Evolutionary conservation across 2,113 vertebrate genomes (phyloP).

Genomic region (Corynorhinus townsendii): DNA sequence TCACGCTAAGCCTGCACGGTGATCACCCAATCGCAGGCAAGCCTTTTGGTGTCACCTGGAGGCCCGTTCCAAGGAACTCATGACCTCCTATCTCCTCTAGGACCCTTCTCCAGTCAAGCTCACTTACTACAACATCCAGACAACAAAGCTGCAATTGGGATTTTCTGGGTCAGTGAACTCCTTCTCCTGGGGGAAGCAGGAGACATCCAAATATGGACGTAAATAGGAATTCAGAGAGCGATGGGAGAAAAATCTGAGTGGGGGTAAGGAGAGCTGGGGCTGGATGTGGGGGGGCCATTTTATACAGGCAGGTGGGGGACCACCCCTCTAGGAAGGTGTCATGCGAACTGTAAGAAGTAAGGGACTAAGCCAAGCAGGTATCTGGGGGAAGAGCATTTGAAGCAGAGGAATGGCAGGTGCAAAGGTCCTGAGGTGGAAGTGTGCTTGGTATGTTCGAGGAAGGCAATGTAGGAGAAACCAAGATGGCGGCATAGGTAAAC

Average conservation of each 20-base stretch:
- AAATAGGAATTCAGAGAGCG: background rate
- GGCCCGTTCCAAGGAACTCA: background rate
- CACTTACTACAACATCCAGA: background rate
- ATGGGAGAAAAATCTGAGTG: background rate
- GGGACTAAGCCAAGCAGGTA: too few relatives aligned
- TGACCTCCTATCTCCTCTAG: background rate
- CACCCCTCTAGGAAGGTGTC: background rate
- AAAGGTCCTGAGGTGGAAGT: background rate
- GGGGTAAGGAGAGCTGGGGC: too few relatives aligned
- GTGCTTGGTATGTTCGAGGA: background rate
- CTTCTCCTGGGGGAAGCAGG: background rate
- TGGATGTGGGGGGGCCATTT: background rate
- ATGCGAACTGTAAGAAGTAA: background rate
- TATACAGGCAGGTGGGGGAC: too few relatives aligned
- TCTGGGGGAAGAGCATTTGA: background rate
- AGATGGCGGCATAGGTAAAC: too few relatives aligned
- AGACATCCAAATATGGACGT: background rate
- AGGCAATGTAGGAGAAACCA: too few relatives aligned
- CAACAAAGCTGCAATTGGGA: accelerated
- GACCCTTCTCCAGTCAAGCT: background rate
- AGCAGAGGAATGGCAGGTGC: background rate
- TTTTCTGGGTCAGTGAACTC: background rate
- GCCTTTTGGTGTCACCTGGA: background rate
- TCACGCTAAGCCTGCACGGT: background rate
- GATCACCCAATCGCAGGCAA: background rate